Percentiles rank a stretch among this genome's conserved stretches.
Conservation (phyloP, 2,888 invertebrate genomes). For the Mongoloraphidia duomilia region DNA sequence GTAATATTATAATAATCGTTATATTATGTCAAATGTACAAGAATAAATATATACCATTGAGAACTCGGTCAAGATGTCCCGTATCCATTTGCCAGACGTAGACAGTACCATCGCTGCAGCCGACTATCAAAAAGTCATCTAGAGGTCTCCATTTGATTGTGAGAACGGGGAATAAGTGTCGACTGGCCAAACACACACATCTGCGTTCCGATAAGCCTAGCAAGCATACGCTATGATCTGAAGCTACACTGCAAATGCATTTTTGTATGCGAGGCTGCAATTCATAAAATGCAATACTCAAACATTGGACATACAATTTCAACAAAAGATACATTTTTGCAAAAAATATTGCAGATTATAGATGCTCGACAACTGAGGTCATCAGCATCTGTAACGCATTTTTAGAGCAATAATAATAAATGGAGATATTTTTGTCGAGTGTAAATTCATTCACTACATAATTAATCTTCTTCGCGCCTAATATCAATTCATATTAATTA, state of each 20-base stretch:
- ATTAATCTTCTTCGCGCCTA: no score
- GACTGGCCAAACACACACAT: constrained; percentile 79
- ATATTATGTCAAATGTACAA: not conserved
- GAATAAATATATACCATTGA: constrained; percentile 50
- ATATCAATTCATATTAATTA: no score
- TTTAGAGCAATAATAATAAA: no score
- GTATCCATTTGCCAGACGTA: constrained; percentile 99
- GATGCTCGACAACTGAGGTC: no score
- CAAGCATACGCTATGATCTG: constrained; percentile 93
- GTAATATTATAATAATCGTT: not conserved
- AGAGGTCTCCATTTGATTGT: constrained; percentile 92
- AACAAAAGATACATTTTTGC: no score
- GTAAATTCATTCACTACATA: no score
- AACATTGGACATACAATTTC: not conserved
- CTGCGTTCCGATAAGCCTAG: constrained; percentile 85
- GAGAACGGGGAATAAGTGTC: constrained; percentile 91
- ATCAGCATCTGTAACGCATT: no score
- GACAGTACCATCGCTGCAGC: constrained; percentile 93
- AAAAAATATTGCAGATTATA: no score
- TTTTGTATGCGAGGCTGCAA: constrained; percentile 78
- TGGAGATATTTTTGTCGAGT: no score
- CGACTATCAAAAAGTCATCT: constrained; percentile 96
- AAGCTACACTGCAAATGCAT: constrained; percentile 91
- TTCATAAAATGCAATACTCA: constrained; percentile 16
- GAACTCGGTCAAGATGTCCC: constrained; percentile 87